A percentile compares a stretch with the other conserved stretches of the same genome.
Evolutionary conservation across 2,797 vertebrate genomes (phyloP).

Genomic region (Myotis daubentonii): DNA sequence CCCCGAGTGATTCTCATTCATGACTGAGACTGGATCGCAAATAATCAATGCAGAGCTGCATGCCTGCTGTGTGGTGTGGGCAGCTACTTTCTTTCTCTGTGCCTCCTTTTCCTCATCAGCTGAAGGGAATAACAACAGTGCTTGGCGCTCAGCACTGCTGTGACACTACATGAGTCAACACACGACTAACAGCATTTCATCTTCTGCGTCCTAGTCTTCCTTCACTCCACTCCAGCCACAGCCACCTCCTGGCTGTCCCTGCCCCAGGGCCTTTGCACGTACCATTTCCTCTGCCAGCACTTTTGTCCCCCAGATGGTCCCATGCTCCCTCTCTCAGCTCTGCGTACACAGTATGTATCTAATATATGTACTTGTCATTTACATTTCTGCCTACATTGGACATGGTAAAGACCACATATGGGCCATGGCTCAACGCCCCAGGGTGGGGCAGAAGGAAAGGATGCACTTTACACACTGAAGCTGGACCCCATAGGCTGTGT

Average conservation of each 20-base stretch:
- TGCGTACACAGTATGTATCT: not conserved
- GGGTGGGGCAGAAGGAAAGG: not conserved
- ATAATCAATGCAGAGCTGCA: not conserved
- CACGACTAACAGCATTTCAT: not conserved
- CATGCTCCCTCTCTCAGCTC: not conserved
- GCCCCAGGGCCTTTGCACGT: not conserved
- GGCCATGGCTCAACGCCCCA: not conserved
- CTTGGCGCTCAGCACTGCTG: not conserved
- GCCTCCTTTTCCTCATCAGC: not conserved
- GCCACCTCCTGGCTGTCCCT: not conserved
- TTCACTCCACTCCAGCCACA: not conserved
- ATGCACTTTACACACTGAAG: not conserved
- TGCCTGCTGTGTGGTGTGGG: not conserved
- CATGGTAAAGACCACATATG: not conserved
- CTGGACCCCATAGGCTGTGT: not conserved
- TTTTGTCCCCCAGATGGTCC: not conserved
- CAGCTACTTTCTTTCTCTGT: not conserved
- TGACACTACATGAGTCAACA: not conserved
- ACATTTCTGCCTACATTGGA: not conserved
- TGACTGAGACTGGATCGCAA: not conserved
- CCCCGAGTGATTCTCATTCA: not conserved
- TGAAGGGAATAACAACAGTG: not conserved
- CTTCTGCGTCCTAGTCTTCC: not conserved
- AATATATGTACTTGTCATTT: not conserved
- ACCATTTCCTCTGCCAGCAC: not conserved